A percentile compares a stretch with the other conserved stretches of the same genome.
These are phyloP conservation scores for Choreutis nemorana DNA, from an alignment of 2,888 invertebrate species.

Conservation along the genomic window DNA sequence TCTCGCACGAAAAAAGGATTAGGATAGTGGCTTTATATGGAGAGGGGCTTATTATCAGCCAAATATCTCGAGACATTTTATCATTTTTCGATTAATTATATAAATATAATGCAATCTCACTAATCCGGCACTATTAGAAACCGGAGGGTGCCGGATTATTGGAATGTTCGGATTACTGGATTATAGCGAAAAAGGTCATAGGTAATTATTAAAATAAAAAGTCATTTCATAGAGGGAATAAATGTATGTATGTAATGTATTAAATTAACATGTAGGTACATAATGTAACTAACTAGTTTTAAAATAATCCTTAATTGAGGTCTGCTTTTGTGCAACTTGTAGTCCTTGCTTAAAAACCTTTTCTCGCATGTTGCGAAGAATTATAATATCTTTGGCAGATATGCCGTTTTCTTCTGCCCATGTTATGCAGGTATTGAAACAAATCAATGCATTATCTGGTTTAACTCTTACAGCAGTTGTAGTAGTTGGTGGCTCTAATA, in stretches of 20 bases:
- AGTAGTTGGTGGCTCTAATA: conserved; percentile 14
- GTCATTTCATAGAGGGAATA: too few relatives aligned
- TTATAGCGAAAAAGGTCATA: conserved; percentile 3
- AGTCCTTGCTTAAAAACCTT: conserved; percentile 15
- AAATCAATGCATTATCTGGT: conserved; percentile 14
- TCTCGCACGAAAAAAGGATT: too few relatives aligned
- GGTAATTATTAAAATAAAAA: conserved; percentile 4
- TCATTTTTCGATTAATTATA: too few relatives aligned
- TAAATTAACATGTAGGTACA: conserved; percentile 2
- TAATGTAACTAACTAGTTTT: conserved; percentile 2
- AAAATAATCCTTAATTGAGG: conserved; percentile 16
- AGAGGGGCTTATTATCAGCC: too few relatives aligned
- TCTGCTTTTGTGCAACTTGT: conserved; percentile 17
- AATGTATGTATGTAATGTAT: conserved; percentile 2
- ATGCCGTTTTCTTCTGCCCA: conserved; percentile 18
- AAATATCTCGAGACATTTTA: too few relatives aligned
- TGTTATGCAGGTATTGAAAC: conserved; percentile 21
- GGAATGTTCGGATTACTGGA: conserved; percentile 4
- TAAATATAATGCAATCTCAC: conserved; percentile 1
- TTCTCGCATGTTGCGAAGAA: conserved; percentile 18
- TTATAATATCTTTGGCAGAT: conserved; percentile 17
- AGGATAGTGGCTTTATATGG: too few relatives aligned
- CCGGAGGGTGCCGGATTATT: conserved; percentile 5
- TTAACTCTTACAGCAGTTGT: conserved; percentile 14
- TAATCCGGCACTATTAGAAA: conserved; percentile 5